These are phyloP conservation scores for Rattus rattus DNA, from an alignment of 2,113 vertebrate genomes.

Conservation along the genomic window DNA sequence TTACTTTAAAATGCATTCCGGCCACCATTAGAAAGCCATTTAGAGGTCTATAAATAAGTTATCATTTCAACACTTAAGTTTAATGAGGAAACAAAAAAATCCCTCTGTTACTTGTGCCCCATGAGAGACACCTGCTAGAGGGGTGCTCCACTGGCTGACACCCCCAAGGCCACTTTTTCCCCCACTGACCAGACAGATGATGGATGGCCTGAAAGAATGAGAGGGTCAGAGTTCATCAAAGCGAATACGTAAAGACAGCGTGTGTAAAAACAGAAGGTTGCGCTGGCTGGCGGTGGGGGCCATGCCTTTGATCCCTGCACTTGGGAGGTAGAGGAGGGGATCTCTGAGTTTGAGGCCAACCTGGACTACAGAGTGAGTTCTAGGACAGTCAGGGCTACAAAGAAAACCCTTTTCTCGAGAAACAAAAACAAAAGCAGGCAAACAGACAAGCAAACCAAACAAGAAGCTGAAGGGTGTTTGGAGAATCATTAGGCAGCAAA, in stretches of 20 bases:
- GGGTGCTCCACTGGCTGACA: not conserved
- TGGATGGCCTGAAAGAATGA: not conserved
- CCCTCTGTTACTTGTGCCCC: not conserved
- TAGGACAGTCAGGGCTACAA: not conserved
- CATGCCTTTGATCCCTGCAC: not conserved
- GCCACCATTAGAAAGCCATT: constrained; percentile 58
- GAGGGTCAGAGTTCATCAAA: not conserved
- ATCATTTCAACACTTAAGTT: constrained; percentile 54
- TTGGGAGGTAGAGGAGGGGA: not conserved
- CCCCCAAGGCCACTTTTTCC: not conserved
- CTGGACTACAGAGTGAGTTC: not conserved
- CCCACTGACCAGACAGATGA: not conserved
- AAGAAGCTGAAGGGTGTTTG: not conserved
- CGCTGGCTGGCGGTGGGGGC: not conserved
- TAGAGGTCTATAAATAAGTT: constrained; percentile 67
- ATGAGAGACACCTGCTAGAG: not conserved
- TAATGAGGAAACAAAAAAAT: constrained; percentile 11
- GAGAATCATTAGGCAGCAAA: not conserved
- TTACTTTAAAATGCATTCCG: constrained; percentile 58
- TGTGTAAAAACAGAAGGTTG: not conserved
- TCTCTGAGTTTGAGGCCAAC: not conserved
- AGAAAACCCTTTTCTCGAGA: not conserved
- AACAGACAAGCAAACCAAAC: not conserved
- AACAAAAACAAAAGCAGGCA: not conserved
- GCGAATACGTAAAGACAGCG: not conserved